These are phyloP conservation scores for Cryptocephalus moraei DNA, from an alignment of 2,888 invertebrate species.

Conservation along the genomic window DNA sequence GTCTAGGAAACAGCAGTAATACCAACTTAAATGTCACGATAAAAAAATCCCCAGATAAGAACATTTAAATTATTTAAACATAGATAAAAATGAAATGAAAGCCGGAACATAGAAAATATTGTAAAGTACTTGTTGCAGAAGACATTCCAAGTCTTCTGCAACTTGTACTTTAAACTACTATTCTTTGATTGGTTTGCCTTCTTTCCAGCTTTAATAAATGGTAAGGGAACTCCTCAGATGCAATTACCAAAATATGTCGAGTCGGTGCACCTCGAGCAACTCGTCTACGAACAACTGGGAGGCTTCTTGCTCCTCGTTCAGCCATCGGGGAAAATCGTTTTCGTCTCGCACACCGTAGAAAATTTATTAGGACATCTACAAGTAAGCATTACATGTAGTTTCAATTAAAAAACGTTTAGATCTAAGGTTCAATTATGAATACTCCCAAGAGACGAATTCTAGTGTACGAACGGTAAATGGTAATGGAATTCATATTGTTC, in stretches of 20 bases:
- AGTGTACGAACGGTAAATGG: neutral
- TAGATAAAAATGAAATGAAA: no score
- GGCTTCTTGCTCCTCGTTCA: slow-evolving; percentile 76
- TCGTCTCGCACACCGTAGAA: slow-evolving; percentile 76
- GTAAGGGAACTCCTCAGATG: slow-evolving; percentile 20
- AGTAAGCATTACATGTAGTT: slow-evolving; percentile 38
- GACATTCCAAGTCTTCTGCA: no score
- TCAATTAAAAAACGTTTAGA: neutral
- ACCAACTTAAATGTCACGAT: no score
- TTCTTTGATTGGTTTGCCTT: slow-evolving; percentile 1
- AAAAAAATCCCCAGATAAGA: no score
- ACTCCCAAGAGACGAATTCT: neutral
- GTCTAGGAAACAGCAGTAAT: no score
- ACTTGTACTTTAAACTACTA: neutral
- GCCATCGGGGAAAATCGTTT: slow-evolving; percentile 72
- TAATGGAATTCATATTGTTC: neutral
- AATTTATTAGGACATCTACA: slow-evolving; percentile 76
- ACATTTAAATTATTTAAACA: no score
- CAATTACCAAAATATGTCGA: slow-evolving; percentile 46
- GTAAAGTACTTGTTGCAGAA: no score
- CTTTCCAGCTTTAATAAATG: slow-evolving; percentile 22
- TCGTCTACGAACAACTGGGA: slow-evolving; percentile 51
- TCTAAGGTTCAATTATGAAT: neutral
- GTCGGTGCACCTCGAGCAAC: slow-evolving; percentile 49
- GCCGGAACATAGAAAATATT: no score